Conservation (phyloP, 2,113 vertebrate genomes). For the Thunnus maccoyii region DNA sequence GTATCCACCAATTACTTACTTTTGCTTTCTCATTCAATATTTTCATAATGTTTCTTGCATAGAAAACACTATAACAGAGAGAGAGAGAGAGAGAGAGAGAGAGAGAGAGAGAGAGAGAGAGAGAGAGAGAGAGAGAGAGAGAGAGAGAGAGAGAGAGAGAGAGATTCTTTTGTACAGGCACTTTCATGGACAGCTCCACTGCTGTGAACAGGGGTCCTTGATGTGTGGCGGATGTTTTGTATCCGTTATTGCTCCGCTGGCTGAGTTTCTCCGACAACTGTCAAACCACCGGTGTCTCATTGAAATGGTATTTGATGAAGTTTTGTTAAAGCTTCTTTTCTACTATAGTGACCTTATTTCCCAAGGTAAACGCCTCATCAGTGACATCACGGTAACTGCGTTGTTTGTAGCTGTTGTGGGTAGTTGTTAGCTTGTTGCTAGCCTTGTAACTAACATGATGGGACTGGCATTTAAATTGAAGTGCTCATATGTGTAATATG, state of each 20-base stretch:
- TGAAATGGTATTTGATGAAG: constrained; percentile 55
- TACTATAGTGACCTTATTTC: background rate
- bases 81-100: background rate
- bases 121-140: background rate
- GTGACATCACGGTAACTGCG: background rate
- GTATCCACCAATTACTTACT: too few relatives aligned
- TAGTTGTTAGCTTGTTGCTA: constrained; percentile 49
- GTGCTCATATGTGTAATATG: background rate
- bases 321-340: constrained; percentile 18
- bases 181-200: constrained; percentile 41
- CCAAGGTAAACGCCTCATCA: too few relatives aligned
- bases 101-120: accelerated
- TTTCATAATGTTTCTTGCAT: background rate
- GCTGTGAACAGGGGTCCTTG: constrained; percentile 69
- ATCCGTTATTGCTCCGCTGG: background rate
- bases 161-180: constrained; percentile 70
- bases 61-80: background rate
- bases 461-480: background rate
- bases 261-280: background rate
- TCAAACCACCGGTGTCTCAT: constrained; percentile 21
- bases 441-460: background rate
- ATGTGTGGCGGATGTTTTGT: constrained; percentile 47
- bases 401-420: background rate
- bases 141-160: background rate
- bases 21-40: too few relatives aligned